Base-by-base conservation (phyloP, 64 coral and sea anemone genomes). In the Catalaphyllia jardinei region DNA sequence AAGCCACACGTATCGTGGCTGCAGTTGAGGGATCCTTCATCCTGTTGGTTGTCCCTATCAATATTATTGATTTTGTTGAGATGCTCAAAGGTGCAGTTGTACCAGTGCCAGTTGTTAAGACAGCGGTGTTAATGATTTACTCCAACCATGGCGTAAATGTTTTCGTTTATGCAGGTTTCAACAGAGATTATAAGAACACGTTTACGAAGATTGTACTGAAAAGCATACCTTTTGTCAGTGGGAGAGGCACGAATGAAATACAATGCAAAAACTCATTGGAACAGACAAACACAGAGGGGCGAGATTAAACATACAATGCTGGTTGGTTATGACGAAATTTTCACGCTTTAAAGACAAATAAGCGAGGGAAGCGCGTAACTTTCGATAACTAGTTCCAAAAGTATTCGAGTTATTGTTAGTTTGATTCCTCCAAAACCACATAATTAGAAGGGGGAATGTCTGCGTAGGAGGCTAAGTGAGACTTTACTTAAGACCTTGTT, bases 121-220 rank as follows among this genome's bases (percentile, higher is more conserved):
- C 92, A 8, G 76, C 93, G 10, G 83, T 98, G 0, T 89, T 93
- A 46, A 98, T 98, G 96, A 94, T 98, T 16, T 92, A 91, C 81
- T 79, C 93, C 10, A 98, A 98, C 31, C 89, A 94, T n/a, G 86
- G 93, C 24, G 93, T 98, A 0, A 98, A 98, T 71, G 93, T 94
- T 17, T 98, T 98, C 57, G 85, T 98, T 18, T 98, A 98, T 61
- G 93, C 93, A 17, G 96, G 96, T 0, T 94, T 89, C 31, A 98
- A 98, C 35, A 83, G 74, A 1, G 96, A 98, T 51, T 98, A 94
- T 49, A 94, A 90, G 67, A 92, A 82, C 17, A 90, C 96, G 19
- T 98, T 94, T 60, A 79, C 63, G 24, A 94, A 75, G 11, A 94
- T 92, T 35, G 28, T 96, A 15, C 11, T 38, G 39, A 77, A n/a